Percentiles rank a stretch among this genome's conserved stretches.
Conservation (phyloP, 2,888 invertebrate genomes). For the Galerucella nymphaeae region DNA sequence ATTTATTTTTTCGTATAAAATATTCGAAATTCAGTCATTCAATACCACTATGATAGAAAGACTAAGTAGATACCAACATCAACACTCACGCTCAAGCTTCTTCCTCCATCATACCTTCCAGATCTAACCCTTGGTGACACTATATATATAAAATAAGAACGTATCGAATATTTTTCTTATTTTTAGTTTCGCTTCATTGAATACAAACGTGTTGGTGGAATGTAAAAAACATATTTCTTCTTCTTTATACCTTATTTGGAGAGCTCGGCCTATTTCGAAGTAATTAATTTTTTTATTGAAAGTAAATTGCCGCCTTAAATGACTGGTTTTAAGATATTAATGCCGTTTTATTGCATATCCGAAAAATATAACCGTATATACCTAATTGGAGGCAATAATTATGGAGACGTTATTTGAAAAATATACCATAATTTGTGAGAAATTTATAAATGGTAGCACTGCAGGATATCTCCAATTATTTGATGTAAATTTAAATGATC, state of each 20-base stretch:
- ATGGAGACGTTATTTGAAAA: not conserved
- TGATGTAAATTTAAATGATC: slow-evolving; percentile 7
- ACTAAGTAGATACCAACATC: too few species aligned
- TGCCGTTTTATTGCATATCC: not conserved
- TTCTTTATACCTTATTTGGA: not conserved
- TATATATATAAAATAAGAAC: too few species aligned
- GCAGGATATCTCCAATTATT: not conserved
- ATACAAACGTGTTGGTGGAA: too few species aligned
- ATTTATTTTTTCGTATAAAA: too few species aligned
- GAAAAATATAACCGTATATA: not conserved
- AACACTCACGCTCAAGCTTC: too few species aligned
- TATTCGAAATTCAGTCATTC: too few species aligned
- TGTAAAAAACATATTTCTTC: too few species aligned
- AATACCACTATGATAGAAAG: too few species aligned
- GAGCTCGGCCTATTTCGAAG: not conserved
- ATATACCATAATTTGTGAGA: not conserved
- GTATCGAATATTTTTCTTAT: too few species aligned
- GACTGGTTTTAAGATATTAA: not conserved
- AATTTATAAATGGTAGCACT: not conserved
- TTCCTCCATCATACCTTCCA: too few species aligned
- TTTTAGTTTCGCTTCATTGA: too few species aligned
- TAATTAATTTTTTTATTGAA: not conserved
- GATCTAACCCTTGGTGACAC: too few species aligned
- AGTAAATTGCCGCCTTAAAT: not conserved
- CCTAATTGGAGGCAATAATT: not conserved